Conservation (phyloP, 2,888 invertebrate species). For the Dorcus hopei region DNA sequence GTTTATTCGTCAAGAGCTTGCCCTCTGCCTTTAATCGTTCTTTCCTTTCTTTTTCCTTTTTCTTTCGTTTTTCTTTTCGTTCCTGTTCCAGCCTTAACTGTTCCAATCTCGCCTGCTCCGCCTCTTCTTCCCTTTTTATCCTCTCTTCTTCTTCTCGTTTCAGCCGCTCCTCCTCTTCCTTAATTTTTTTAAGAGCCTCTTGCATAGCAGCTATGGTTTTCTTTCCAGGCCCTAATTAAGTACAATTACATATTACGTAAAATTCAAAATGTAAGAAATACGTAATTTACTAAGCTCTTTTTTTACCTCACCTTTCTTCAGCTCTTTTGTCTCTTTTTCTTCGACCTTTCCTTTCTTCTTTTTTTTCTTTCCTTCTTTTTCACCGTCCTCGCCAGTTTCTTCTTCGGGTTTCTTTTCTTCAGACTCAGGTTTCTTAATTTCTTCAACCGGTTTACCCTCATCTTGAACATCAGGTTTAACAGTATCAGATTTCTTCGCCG, state of each 20-base stretch:
- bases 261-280: too few species aligned
- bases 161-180: slow-evolving; percentile 82
- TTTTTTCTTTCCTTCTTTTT: slow-evolving; percentile 48
- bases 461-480: slow-evolving; percentile 40
- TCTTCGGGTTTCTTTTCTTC: slow-evolving; percentile 37
- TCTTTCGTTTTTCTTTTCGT: slow-evolving; percentile 81
- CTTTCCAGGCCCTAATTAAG: slow-evolving; percentile 66
- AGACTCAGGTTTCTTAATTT: slow-evolving; percentile 9
- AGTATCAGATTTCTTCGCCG: slow-evolving; percentile 34
- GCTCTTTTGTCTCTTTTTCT: slow-evolving; percentile 56
- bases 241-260: too few species aligned
- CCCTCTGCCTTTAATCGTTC: slow-evolving; percentile 95
- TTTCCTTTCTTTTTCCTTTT: slow-evolving; percentile 88
- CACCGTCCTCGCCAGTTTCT: slow-evolving; percentile 34
- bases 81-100: slow-evolving; percentile 80
- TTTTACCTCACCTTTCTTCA: slow-evolving; percentile 52
- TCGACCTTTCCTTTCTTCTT: slow-evolving; percentile 51
- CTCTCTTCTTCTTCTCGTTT: slow-evolving; percentile 78
- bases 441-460: slow-evolving; percentile 8
- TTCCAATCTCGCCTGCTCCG: slow-evolving; percentile 70
- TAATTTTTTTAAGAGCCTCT: slow-evolving; percentile 81
- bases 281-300: too few species aligned
- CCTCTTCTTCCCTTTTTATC: slow-evolving; percentile 68
- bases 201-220: slow-evolving; percentile 89
- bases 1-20: slow-evolving; percentile 87